Base-by-base conservation (phyloP, 2,888 invertebrate genomes). In the Cenopis cana region DNA sequence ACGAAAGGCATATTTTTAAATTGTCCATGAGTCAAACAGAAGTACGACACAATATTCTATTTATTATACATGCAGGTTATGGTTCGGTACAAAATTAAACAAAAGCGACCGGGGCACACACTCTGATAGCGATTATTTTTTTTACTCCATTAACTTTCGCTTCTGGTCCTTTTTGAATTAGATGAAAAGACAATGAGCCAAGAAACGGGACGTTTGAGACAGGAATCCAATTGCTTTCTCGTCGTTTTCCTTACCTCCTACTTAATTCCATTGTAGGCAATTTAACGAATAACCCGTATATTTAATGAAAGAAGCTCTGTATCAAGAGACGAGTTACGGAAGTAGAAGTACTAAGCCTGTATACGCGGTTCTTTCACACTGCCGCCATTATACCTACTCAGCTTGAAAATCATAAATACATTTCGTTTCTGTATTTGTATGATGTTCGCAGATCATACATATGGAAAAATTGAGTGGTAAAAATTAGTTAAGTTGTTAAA, bases 171-270 rank as follows among this genome's bases (percentile, higher is more conserved):
- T 69, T 69, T n/a, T n/a, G 50, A 64, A 59, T 69, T 65, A 59
- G 57, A 69, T 69, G 64, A 69, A 69, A 68, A 59, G 69, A 65
- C 59, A 64, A 65, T 57, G 65, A 59, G 52, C 36, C 52, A 24
- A 41, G 36, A 52, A 65, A 54, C 52, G 64, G 57, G 50, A 29
- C 36, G 50, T 52, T 60, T 41, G 38, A 52, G 41, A 52, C 20
- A 41, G 41, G 17, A 65, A 55, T 54, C 57, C 41, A 68, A 60
- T 41, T 52, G 52, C 60, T 24, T 54, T 52, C 46, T 17, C 52
- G 8, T 20, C 64, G 52, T 64, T 20, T 9, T 38, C 18, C 36
- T 18, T 29, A 33, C 12, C 33, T 14, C 12, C 33, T 14, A 29
- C 54, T 24, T 54, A n/a, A 54, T 55, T n/a, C 24, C 24, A 24